A percentile compares a stretch with the other conserved stretches of the same genome.
Evolutionary conservation across 1,140 invertebrate species (phyloP).

Genomic region (Stegodyphus mimosarum): DNA sequence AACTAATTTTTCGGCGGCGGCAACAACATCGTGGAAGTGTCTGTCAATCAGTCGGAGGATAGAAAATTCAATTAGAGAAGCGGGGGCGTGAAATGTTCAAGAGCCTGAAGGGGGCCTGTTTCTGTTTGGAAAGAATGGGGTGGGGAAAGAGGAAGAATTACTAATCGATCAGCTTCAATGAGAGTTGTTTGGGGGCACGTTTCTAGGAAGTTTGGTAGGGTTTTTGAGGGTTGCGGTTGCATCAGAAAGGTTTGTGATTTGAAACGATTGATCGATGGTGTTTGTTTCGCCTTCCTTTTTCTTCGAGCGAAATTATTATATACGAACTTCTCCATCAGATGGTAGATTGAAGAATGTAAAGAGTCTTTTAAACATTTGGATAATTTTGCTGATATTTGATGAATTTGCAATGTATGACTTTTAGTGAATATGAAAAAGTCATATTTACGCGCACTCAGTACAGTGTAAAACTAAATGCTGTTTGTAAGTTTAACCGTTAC

Average conservation of each 20-base stretch:
- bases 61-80: constrained; percentile 49
- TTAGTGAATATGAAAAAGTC: too few species aligned
- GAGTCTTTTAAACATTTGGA: too few species aligned
- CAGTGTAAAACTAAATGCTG: too few species aligned
- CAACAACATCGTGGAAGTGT: constrained; percentile 17
- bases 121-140: background rate
- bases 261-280: too few species aligned
- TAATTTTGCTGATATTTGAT: too few species aligned
- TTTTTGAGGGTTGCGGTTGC: background rate
- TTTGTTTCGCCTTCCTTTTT: too few species aligned
- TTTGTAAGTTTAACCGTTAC: too few species aligned
- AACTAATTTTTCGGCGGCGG: constrained; percentile 30
- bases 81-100: constrained; percentile 25
- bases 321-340: too few species aligned
- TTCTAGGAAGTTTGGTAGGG: background rate
- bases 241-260: background rate
- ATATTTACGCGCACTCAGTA: too few species aligned
- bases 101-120: constrained; percentile 7
- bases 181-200: constrained; percentile 31
- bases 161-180: constrained; percentile 19
- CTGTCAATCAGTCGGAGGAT: constrained; percentile 8
- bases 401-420: too few species aligned
- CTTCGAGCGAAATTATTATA: too few species aligned
- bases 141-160: background rate
- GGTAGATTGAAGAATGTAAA: too few species aligned